phyloP scores from a whole-genome alignment of 2,113 vertebrate species.

The Prunella fulvescens region DNA sequence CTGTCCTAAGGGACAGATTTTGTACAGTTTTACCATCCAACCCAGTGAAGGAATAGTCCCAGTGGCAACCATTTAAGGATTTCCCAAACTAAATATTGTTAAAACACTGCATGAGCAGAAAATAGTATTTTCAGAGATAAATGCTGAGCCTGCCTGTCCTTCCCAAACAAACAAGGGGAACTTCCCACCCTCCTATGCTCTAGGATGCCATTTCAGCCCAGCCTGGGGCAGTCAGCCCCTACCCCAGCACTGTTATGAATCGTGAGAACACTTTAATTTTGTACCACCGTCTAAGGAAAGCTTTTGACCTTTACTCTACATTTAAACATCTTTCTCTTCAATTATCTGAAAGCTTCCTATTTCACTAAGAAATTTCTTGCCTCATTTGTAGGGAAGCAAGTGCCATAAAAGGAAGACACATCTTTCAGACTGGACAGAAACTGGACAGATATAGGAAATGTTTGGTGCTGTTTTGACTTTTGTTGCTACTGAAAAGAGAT shows the following conservation, averaged over 20 bases:
- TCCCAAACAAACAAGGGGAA: not conserved
- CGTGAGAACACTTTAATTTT: not conserved
- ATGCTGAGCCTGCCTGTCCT: not conserved
- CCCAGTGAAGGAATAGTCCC: not conserved
- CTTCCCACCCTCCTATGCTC: not conserved
- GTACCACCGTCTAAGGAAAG: not conserved
- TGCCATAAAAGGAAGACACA: not conserved
- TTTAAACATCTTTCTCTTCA: not conserved
- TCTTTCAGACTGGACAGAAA: not conserved
- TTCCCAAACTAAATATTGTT: not conserved
- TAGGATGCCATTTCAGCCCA: not conserved
- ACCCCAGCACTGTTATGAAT: not conserved
- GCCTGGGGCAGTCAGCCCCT: not conserved
- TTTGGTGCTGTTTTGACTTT: slow-evolving; percentile 1
- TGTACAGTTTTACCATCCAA: not conserved
- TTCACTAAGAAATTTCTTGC: not conserved
- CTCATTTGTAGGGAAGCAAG: not conserved
- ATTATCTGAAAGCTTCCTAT: not conserved
- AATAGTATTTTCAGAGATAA: not conserved
- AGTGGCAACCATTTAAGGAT: not conserved
- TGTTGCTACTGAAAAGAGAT: not conserved
- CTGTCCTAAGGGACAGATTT: rapidly evolving
- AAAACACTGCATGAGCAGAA: not conserved
- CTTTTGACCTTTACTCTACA: not conserved
- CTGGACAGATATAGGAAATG: not conserved